A percentile compares a stretch with the other conserved stretches of the same genome.
Conservation (phyloP, 2,797 vertebrate species). For the Meriones psammophilus region DNA sequence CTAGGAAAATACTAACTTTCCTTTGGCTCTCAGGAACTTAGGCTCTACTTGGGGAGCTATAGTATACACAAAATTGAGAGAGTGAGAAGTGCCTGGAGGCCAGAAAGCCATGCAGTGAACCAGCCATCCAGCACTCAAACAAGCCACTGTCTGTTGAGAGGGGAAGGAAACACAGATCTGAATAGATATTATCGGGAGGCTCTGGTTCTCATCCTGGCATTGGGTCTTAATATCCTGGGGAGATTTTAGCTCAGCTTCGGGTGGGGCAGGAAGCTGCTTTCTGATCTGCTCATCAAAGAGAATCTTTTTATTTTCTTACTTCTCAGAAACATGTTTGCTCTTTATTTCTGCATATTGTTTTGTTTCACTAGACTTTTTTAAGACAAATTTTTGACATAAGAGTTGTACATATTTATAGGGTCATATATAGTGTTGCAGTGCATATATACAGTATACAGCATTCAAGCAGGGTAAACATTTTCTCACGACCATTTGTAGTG, state of each 20-base stretch:
- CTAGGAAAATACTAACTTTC: conserved; percentile 24
- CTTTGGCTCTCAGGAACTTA: neutral
- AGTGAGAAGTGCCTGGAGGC: neutral
- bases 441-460: neutral
- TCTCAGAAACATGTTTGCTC: conserved; percentile 38
- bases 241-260: conserved; percentile 25
- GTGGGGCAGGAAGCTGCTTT: neutral
- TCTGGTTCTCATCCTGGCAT: neutral
- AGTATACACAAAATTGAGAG: neutral
- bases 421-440: neutral
- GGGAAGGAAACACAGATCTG: neutral
- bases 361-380: neutral
- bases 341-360: conserved; percentile 29
- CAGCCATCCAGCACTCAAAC: neutral
- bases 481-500: neutral
- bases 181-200: neutral
- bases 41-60: neutral
- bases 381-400: neutral
- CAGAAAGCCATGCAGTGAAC: neutral
- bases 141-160: neutral
- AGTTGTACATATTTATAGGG: neutral
- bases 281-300: neutral
- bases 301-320: conserved; percentile 52
- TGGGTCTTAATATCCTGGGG: neutral
- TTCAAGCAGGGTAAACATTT: neutral